Evolutionary conservation across 1,140 invertebrate species (phyloP).

Genomic region (Heliconius congener): DNA sequence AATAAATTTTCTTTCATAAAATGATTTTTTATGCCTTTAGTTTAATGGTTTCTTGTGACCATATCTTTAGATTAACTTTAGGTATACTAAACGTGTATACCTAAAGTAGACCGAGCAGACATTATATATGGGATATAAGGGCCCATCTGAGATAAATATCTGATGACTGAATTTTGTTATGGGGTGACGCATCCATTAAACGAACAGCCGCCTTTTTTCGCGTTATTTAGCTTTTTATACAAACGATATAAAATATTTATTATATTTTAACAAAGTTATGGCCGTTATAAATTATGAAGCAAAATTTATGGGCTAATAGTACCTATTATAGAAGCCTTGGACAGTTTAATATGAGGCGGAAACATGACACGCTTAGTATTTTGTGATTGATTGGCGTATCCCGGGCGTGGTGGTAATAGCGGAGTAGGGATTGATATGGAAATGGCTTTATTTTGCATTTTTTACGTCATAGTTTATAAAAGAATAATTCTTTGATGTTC

Average conservation of each 20-base stretch:
- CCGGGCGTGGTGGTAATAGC: constrained; percentile 25
- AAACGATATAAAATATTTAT: not conserved
- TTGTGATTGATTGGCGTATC: constrained; percentile 36
- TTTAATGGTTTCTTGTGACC: too few relatives aligned
- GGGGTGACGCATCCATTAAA: not conserved
- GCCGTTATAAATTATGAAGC: not conserved
- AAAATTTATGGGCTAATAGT: not conserved
- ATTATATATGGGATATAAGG: not conserved
- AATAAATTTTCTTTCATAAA: too few relatives aligned
- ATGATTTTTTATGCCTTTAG: too few relatives aligned
- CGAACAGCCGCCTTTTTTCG: not conserved
- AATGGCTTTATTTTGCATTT: not conserved
- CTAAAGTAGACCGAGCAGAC: not conserved
- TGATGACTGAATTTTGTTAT: not conserved
- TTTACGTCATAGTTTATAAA: not conserved
- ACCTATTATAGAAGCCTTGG: constrained; percentile 6
- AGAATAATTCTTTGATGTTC: not conserved
- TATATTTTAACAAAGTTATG: constrained; percentile 5
- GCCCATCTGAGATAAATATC: not conserved
- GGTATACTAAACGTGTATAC: too few relatives aligned
- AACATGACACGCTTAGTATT: constrained; percentile 29
- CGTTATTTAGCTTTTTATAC: not conserved
- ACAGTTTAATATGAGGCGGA: constrained; percentile 27
- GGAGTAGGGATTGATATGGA: constrained; percentile 16
- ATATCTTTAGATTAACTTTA: too few relatives aligned